phyloP scores from a whole-genome alignment of 2,797 vertebrate species.

The Catharus ustulatus region DNA sequence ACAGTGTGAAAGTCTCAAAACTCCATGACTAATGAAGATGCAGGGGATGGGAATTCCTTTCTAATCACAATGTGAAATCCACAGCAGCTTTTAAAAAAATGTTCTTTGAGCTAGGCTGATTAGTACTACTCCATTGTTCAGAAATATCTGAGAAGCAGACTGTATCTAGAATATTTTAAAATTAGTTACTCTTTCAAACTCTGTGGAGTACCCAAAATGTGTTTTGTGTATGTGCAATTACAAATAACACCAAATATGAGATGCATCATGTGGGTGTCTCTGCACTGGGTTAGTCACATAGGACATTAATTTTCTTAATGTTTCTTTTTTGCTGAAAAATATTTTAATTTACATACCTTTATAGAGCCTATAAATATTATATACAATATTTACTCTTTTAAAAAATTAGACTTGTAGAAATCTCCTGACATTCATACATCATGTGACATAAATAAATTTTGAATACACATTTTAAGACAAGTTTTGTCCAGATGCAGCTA shows the following conservation, averaged over 20 bases:
- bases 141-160: neutral
- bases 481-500: neutral
- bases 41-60: neutral
- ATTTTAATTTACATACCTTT: neutral
- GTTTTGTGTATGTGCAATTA: neutral
- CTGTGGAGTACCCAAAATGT: neutral
- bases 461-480: neutral
- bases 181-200: neutral
- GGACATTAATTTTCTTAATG: neutral
- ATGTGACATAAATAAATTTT: neutral
- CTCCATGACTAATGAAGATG: neutral
- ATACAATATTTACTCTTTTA: neutral
- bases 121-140: neutral
- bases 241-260: neutral
- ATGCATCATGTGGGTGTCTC: neutral
- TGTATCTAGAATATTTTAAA: neutral
- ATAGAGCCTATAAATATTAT: neutral
- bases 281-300: neutral
- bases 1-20: neutral
- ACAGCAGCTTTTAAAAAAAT: neutral
- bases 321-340: neutral
- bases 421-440: neutral
- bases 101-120: neutral
- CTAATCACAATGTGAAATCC: neutral
- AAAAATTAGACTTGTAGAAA: neutral